Percentiles rank a stretch among this genome's conserved stretches.
phyloP scores from a whole-genome alignment of 2,113 vertebrate genomes.

The Misgurnus mizolepis region DNA sequence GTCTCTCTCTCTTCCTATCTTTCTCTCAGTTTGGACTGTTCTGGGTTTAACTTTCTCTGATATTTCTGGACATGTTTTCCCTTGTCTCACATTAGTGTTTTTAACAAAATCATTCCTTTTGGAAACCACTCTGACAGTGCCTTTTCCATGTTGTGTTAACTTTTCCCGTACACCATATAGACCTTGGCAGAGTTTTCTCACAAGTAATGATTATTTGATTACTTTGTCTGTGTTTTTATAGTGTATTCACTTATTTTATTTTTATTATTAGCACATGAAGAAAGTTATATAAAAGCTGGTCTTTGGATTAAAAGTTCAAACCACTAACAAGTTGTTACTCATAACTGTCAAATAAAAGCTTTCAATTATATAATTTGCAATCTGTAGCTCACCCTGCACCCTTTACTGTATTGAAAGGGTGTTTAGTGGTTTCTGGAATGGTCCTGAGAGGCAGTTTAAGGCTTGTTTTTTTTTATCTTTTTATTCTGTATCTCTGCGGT shows the following conservation, averaged over 20 bases:
- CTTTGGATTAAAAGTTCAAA: constrained; percentile 36
- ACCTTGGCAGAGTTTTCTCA: constrained; percentile 24
- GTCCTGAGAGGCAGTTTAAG: constrained; percentile 12
- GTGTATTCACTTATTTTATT: constrained; percentile 8
- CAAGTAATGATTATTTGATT: constrained; percentile 35
- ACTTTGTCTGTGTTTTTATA: constrained; percentile 30
- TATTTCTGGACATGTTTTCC: constrained; percentile 41
- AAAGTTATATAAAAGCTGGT: neutral
- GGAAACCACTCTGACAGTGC: neutral
- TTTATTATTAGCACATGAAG: constrained; percentile 22
- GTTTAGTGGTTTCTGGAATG: constrained; percentile 3
- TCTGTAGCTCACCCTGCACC: constrained; percentile 1
- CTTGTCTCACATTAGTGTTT: constrained; percentile 24
- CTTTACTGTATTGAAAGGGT: neutral
- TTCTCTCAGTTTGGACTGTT: constrained; percentile 36
- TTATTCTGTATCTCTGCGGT: neutral
- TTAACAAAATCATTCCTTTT: constrained; percentile 32
- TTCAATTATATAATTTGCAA: constrained; percentile 3
- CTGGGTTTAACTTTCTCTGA: constrained; percentile 48
- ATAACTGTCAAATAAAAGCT: constrained; percentile 32
- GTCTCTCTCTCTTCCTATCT: constrained; percentile 9
- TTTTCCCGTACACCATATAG: constrained; percentile 25
- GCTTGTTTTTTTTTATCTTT: constrained; percentile 25
- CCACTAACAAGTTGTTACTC: constrained; percentile 44
- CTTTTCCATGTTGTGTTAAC: constrained; percentile 44